phyloP scores from a whole-genome alignment of 2,888 invertebrate species.

The Pachymerium ferrugineum region DNA sequence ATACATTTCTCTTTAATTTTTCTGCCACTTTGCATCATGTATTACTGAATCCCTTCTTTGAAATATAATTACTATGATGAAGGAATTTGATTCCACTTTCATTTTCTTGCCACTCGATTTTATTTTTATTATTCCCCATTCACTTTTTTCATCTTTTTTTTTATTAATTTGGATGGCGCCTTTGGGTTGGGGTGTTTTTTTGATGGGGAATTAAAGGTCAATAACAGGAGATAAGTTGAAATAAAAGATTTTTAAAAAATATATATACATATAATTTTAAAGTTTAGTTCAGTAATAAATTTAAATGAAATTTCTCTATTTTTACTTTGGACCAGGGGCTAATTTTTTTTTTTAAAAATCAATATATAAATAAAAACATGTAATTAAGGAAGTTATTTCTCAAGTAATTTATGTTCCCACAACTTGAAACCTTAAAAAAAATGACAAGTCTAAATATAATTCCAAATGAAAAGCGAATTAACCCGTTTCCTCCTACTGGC shows the following conservation, averaged over 20 bases:
- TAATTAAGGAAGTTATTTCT: no score
- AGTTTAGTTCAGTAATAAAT: no score
- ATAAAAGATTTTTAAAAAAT: background rate
- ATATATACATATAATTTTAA: background rate
- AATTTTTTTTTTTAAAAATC: no score
- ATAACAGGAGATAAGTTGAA: background rate
- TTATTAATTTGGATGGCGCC: background rate
- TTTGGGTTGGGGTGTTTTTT: background rate
- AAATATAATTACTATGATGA: background rate
- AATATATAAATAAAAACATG: no score
- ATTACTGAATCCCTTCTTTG: no score
- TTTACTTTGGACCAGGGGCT: no score
- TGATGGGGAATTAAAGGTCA: constrained; percentile 6
- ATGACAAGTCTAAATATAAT: background rate
- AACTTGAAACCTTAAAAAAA: no score
- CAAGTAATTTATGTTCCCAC: no score
- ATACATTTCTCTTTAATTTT: no score
- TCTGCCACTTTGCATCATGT: no score
- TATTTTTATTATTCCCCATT: background rate
- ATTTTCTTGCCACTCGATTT: background rate
- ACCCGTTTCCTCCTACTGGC: background rate
- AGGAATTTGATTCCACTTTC: background rate
- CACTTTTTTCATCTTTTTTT: background rate
- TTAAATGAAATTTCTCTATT: no score
- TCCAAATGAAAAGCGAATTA: background rate